Conservation (phyloP, 2,888 invertebrate species). For the Ichneumon xanthorius region DNA sequence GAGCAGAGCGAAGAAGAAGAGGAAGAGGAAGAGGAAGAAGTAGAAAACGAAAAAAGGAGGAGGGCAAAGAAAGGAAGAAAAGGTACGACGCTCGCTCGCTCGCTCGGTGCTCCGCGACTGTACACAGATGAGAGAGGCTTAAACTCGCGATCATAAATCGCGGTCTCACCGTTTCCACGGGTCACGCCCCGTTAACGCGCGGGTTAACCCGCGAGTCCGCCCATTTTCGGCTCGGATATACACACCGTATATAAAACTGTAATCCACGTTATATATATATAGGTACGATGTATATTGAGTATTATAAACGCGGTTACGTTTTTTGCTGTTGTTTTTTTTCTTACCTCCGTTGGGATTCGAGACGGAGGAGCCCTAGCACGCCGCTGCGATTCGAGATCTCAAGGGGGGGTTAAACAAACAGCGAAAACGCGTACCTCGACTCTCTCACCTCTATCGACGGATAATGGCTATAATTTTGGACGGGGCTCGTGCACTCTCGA, state of each 20-base stretch:
- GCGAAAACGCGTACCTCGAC: slow-evolving; percentile 66
- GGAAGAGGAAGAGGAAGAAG: slow-evolving; percentile 3
- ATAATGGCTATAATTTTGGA: slow-evolving; percentile 79
- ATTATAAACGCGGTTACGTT: slow-evolving; percentile 4
- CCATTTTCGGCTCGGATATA: slow-evolving; percentile 72
- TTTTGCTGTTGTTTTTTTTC: background rate
- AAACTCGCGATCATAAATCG: slow-evolving; percentile 78
- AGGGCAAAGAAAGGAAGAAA: slow-evolving; percentile 49
- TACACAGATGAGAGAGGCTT: slow-evolving; percentile 64
- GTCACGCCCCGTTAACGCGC: slow-evolving; percentile 80
- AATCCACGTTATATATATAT: slow-evolving; percentile 36
- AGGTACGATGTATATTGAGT: slow-evolving; percentile 17
- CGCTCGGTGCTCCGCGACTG: slow-evolving; percentile 26
- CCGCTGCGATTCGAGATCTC: slow-evolving; percentile 50
- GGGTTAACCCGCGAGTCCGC: slow-evolving; percentile 76
- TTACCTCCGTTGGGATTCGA: background rate
- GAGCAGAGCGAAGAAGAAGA: slow-evolving; percentile 50
- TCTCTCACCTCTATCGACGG: slow-evolving; percentile 78
- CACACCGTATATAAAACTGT: slow-evolving; percentile 44
- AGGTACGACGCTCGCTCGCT: slow-evolving; percentile 30
- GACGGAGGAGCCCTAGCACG: slow-evolving; percentile 20
- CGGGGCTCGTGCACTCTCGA: slow-evolving; percentile 62
- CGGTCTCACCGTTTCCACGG: slow-evolving; percentile 75
- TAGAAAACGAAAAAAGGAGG: background rate
- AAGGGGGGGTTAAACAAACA: slow-evolving; percentile 77